Base-by-base conservation (phyloP, 1,140 invertebrate species). In the Drusus annulatus region DNA sequence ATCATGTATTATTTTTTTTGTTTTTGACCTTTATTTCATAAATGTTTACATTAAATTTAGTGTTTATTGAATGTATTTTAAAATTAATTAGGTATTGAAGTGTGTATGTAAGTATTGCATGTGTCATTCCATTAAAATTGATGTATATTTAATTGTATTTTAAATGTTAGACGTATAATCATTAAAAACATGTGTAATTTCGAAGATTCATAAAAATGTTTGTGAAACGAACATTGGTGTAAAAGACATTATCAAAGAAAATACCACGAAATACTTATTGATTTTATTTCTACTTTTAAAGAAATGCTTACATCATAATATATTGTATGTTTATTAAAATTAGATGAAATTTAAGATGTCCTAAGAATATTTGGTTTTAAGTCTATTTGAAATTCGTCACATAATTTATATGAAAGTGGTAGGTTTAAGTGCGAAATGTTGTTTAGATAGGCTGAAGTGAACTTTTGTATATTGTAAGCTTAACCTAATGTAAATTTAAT, bases 331-430 rank as follows among this genome's bases (percentile, higher is more conserved):
- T 45, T 45, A 60, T 60, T 19, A 60, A 60, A 16, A 8, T 60
- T 21, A 60, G 19, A 60, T 23, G 21, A n/a, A n/a, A n/a, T 17
- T 21, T 58, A 19, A 58, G 21, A 58, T 58, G 54, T 60, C 36
- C 17, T 60, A 60, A 60, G 56, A 19, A 60, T 60, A 21, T 60
- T 60, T 15, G 16, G 10, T 60, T 71, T 19, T 45, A 51, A 45
- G 50, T 71, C 36, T 51, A 71, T 71, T 71, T 71, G 68, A 51
- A 71, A 71, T 71, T 71, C 68, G 68, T 71, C 68, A 65, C 23
- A 65, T 31, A n/a, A 28, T 28, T 65, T 28, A 28, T 65, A 19
- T 60, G 56, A 21, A 21, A 21, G 56, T 21, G 2, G 21, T 60
- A 21, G 2, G 17, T 23, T 60, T 60, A 60, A 60, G 10, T 13